phyloP scores from a whole-genome alignment of 2,797 vertebrate species.

The Falco columbarius region DNA sequence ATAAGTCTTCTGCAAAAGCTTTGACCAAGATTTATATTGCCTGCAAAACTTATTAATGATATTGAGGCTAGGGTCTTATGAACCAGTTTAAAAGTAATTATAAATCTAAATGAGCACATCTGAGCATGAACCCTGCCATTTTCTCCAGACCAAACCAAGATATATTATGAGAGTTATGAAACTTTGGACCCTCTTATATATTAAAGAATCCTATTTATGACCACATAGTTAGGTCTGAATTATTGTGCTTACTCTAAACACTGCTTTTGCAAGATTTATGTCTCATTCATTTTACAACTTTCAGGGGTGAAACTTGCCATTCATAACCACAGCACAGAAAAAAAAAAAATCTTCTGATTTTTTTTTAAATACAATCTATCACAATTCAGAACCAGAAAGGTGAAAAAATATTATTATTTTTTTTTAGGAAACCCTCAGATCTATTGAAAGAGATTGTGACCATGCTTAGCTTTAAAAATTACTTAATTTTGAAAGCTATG shows the following conservation, averaged over 20 bases:
- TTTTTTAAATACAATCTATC: not conserved
- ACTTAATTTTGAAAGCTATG: not conserved
- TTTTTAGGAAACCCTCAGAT: not conserved
- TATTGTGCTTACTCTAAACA: conserved; percentile 36
- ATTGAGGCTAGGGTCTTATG: not conserved
- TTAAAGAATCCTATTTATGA: conserved; percentile 33
- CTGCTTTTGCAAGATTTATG: conserved; percentile 30
- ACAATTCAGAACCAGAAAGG: conserved; percentile 1
- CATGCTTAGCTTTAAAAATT: not conserved
- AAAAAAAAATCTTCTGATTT: not conserved
- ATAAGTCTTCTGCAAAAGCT: conserved; percentile 20
- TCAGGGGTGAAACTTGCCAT: conserved; percentile 3
- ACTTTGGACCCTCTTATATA: not conserved
- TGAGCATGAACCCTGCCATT: not conserved
- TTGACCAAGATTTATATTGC: conserved; percentile 4
- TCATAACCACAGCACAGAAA: not conserved
- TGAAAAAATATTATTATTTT: not conserved
- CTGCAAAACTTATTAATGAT: conserved; percentile 1
- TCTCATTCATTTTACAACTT: not conserved
- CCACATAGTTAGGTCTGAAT: conserved; percentile 5
- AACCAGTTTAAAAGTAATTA: conserved; percentile 32
- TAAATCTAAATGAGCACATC: conserved; percentile 1
- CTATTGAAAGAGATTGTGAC: not conserved
- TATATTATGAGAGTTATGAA: conserved; percentile 45
- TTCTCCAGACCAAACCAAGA: conserved; percentile 18